Conservation (phyloP, 2,797 vertebrate species). For the Lagodon rhomboides region DNA sequence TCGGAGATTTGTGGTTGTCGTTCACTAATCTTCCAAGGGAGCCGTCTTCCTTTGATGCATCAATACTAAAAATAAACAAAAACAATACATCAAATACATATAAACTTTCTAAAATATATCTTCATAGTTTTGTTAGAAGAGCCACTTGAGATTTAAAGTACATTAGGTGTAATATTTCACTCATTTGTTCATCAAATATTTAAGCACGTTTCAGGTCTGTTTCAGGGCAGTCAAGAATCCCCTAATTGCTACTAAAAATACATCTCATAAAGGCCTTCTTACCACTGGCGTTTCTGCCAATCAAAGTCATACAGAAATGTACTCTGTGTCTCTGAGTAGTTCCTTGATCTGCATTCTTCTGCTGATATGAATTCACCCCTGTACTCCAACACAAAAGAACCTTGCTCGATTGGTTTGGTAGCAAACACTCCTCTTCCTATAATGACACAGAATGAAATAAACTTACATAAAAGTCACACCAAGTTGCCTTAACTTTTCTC, state of each 20-base stretch:
- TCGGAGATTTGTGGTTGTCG: constrained; percentile 41
- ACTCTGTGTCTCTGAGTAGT: constrained; percentile 22
- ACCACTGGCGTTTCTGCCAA: constrained; percentile 38
- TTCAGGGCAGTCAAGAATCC: too few relatives aligned
- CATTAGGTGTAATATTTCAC: too few relatives aligned
- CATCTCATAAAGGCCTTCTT: background rate
- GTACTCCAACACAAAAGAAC: background rate
- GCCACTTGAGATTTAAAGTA: too few relatives aligned
- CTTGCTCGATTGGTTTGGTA: background rate
- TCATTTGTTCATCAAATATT: background rate
- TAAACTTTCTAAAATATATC: background rate
- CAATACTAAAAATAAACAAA: constrained; percentile 31
- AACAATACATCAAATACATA: background rate
- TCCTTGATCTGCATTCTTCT: background rate
- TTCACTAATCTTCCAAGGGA: constrained; percentile 43
- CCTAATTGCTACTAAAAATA: too few relatives aligned
- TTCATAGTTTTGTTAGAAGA: background rate
- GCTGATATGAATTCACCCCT: background rate
- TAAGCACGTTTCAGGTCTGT: too few relatives aligned
- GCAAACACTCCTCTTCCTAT: constrained; percentile 2
- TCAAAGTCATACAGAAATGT: constrained; percentile 36
- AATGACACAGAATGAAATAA: too few relatives aligned
- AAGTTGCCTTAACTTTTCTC: too few relatives aligned
- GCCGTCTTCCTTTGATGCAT: constrained; percentile 21
- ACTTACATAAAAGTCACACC: too few relatives aligned